These are phyloP conservation scores for Hypotaenidia okinawae DNA, from an alignment of 2,797 vertebrate species.

Conservation along the genomic window DNA sequence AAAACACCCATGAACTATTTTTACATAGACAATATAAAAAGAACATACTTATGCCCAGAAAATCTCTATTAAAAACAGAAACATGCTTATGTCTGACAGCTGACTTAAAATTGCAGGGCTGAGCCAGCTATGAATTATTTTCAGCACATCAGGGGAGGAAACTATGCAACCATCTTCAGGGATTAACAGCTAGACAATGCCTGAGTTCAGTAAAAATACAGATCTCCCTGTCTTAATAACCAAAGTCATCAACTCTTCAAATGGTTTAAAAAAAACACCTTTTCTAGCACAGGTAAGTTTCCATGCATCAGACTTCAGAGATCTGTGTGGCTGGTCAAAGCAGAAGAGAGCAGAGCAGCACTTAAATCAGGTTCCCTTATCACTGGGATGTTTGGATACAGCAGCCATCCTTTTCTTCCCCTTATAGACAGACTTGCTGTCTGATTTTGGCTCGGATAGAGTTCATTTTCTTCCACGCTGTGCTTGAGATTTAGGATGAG, in stretches of 20 bases:
- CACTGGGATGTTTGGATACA: not conserved
- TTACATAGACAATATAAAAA: not conserved
- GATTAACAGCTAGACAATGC: not conserved
- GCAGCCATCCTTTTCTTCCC: not conserved
- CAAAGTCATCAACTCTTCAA: not conserved
- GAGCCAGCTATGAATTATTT: not conserved
- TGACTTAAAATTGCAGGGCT: not conserved
- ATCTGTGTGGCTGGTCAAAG: not conserved
- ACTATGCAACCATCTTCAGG: not conserved
- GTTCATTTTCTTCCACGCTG: too few species aligned
- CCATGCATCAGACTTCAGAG: not conserved
- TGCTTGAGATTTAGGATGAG: too few species aligned
- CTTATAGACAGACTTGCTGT: not conserved
- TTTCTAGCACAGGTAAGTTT: not conserved
- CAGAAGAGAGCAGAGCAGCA: not conserved
- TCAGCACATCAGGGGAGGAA: not conserved
- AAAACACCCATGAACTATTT: not conserved
- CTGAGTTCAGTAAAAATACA: not conserved
- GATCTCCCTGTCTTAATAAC: not conserved
- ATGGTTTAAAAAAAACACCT: not conserved
- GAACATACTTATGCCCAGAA: not conserved
- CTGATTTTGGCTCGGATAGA: too few species aligned
- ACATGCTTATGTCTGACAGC: not conserved
- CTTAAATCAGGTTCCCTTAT: not conserved
- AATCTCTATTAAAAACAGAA: not conserved